These are phyloP conservation scores for Laupala kohalensis DNA, from an alignment of 1,140 invertebrate species.

Conservation along the genomic window DNA sequence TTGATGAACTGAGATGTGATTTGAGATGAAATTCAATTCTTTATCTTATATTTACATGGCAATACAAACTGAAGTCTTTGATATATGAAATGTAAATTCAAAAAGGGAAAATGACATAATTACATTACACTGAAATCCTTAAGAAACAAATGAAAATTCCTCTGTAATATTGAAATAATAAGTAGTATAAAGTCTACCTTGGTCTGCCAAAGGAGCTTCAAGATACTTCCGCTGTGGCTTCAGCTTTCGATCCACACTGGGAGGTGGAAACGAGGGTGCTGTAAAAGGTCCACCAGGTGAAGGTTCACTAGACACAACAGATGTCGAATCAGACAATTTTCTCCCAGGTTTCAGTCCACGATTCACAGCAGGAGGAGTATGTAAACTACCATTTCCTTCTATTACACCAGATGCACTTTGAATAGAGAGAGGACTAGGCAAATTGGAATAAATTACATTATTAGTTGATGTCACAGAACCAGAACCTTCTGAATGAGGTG, in stretches of 20 bases:
- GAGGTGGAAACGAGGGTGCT: constrained; percentile 27
- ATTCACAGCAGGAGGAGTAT: constrained; percentile 56
- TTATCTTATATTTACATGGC: no score
- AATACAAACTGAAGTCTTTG: no score
- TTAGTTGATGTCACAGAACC: constrained; percentile 20
- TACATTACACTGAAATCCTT: no score
- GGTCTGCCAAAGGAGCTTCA: neutral
- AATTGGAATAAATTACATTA: constrained; percentile 39
- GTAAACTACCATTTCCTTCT: constrained; percentile 27
- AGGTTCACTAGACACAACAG: constrained; percentile 22
- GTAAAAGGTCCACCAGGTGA: constrained; percentile 18
- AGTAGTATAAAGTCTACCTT: no score
- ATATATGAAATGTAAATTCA: no score
- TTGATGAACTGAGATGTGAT: no score
- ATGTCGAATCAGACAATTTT: constrained; percentile 40
- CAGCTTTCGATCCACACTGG: constrained; percentile 38
- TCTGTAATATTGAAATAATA: no score
- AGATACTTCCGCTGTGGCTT: constrained; percentile 28
- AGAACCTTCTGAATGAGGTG: constrained; percentile 38
- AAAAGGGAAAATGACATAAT: no score
- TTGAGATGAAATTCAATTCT: no score
- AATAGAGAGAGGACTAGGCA: constrained; percentile 36
- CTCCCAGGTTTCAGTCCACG: constrained; percentile 62
- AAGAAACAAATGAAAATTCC: no score
- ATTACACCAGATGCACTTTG: constrained; percentile 25